phyloP scores from a whole-genome alignment of 2,888 invertebrate species.

The Anthophora plumipes region DNA sequence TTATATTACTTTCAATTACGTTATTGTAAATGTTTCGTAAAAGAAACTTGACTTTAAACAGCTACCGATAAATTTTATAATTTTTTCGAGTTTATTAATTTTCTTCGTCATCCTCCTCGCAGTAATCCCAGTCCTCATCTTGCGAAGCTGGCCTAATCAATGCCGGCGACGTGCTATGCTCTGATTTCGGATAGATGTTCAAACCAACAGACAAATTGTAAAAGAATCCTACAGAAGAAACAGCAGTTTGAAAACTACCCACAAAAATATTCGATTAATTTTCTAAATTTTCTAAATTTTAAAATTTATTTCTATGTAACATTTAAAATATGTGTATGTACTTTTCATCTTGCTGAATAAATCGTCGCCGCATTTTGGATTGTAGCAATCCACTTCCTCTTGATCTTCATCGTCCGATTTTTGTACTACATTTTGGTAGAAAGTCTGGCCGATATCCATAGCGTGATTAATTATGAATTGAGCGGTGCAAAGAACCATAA shows the following conservation, averaged over 20 bases:
- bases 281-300: no score
- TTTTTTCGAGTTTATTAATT: not conserved
- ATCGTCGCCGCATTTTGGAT: not conserved
- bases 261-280: not conserved
- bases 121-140: conserved; percentile 72
- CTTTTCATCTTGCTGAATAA: conserved; percentile 61
- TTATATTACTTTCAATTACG: not conserved
- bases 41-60: not conserved
- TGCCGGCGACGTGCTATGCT: not conserved
- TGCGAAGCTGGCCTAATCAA: not conserved
- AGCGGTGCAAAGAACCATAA: conserved; percentile 77
- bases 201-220: not conserved
- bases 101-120: conserved; percentile 54
- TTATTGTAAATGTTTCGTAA: not conserved
- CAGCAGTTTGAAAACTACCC: not conserved
- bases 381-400: not conserved
- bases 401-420: conserved; percentile 2
- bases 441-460: conserved; percentile 67
- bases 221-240: conserved; percentile 6
- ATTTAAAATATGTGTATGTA: no score
- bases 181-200: not conserved
- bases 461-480: conserved; percentile 77
- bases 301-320: not conserved
- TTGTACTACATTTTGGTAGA: conserved; percentile 54
- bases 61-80: not conserved